Conservation (phyloP, 2,888 invertebrate species). For the Microplitis deprimator region DNA sequence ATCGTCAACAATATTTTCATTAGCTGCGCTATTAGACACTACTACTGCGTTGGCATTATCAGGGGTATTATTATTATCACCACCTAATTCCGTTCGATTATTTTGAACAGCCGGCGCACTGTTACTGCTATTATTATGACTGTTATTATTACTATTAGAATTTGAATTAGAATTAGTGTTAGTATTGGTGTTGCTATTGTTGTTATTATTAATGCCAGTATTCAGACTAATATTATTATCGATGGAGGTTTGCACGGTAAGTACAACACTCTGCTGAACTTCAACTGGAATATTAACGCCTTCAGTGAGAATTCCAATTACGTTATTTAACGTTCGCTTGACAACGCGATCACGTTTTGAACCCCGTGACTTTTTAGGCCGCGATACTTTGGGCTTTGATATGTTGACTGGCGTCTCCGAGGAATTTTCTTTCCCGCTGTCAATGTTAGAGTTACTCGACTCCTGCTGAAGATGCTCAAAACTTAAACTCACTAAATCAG, state of each 20-base stretch:
- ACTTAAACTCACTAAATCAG: constrained; percentile 52
- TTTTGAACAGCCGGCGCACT: constrained; percentile 46
- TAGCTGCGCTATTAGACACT: constrained; percentile 17
- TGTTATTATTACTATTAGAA: background rate
- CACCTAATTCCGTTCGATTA: constrained; percentile 43
- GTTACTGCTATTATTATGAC: background rate
- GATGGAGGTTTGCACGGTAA: constrained; percentile 62
- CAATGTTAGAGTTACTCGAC: constrained; percentile 64
- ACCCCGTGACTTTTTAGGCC: constrained; percentile 64
- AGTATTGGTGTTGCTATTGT: constrained; percentile 3
- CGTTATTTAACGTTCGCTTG: constrained; percentile 63
- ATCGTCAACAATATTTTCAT: constrained; percentile 17
- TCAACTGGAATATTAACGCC: constrained; percentile 67
- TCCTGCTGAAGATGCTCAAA: constrained; percentile 64
- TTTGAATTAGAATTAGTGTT: background rate
- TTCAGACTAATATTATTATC: constrained; percentile 49
- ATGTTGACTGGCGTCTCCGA: constrained; percentile 59
- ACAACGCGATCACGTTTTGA: constrained; percentile 56
- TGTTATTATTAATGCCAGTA: constrained; percentile 41
- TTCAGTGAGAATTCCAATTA: constrained; percentile 68
- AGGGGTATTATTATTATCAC: constrained; percentile 39
- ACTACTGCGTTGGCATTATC: constrained; percentile 6
- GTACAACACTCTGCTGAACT: constrained; percentile 62
- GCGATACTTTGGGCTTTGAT: constrained; percentile 60
- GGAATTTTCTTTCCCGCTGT: constrained; percentile 69